Evolutionary conservation across 2,888 invertebrate genomes (phyloP).

Genomic region (Microchrysa polita): DNA sequence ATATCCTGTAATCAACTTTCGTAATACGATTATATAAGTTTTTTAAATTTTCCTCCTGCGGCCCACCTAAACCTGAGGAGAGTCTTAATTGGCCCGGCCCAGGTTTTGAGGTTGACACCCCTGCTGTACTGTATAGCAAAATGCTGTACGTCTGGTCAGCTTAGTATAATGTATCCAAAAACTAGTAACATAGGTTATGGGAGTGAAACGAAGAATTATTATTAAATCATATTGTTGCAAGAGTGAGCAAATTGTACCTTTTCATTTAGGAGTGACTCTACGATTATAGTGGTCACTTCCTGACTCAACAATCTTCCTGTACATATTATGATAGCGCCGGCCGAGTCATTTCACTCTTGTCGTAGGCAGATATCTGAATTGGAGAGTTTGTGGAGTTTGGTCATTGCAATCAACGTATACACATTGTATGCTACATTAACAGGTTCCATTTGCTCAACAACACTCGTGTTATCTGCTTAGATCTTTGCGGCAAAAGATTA

Average conservation of each 20-base stretch:
- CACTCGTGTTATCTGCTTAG: not conserved
- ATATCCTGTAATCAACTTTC: too few relatives aligned
- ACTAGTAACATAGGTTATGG: not conserved
- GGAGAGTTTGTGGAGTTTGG: not conserved
- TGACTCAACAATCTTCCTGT: conserved; percentile 19
- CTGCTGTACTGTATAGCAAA: too few relatives aligned
- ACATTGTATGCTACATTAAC: not conserved
- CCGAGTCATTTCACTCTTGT: conserved; percentile 31
- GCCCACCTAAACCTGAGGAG: too few relatives aligned
- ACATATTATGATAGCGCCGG: conserved; percentile 18
- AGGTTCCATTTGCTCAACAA: not conserved
- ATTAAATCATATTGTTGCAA: not conserved
- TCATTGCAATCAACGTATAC: not conserved
- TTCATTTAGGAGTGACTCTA: too few relatives aligned
- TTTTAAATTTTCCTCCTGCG: too few relatives aligned
- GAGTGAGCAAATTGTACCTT: too few relatives aligned
- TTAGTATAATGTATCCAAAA: too few relatives aligned
- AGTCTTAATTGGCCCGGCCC: too few relatives aligned
- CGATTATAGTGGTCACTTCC: conserved; percentile 14
- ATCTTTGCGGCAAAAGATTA: not conserved
- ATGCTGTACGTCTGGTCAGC: too few relatives aligned
- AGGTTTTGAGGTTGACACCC: too few relatives aligned
- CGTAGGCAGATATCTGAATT: not conserved
- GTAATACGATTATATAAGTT: too few relatives aligned
- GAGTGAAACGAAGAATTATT: conserved; percentile 2